Base-by-base conservation (phyloP, 2,797 vertebrate genomes). In the Coracias cyanogaster region DNA sequence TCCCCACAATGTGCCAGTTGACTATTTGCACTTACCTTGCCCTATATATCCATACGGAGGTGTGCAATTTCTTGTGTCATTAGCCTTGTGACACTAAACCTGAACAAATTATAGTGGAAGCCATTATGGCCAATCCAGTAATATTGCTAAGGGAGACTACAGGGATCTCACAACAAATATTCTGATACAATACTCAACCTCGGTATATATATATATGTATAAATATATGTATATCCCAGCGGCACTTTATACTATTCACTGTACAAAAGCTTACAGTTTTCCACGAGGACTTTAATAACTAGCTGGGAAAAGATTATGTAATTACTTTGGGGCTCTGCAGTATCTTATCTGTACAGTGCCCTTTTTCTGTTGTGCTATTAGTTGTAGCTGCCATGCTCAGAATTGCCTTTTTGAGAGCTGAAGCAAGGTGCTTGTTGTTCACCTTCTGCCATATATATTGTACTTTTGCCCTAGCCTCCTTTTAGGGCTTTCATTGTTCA, bases 221-320 rank as follows among this genome's bases (percentile, higher is more conserved):
- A 98, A 97, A 98, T 97, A 97, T 98, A 98, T 98, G 98, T 98
- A 98, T 98, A 99, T 99, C 99, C 99, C 99, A 99, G 99, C 99
- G 98, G 99, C 99, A 99, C 99, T 99, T 99, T 99, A 99, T 99
- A 99, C 99, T 98, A 99, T 98, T 99, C 99, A 99, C 98, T 99
- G 99, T 99, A 99, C 99, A 99, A 99, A 98, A 98, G 98, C 98
- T 98, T 98, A 98, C 98, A 97, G 98, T 98, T 98, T 98, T 98
- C 98, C 98, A 98, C 97, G 82, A 98, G 98, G 98, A 98, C 98
- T 97, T 98, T 97, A 97, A 97, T 97, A 97, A 97, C 98, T 96
- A 98, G 98, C 98, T 98, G 98, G 98, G 98, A 97, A 98, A 98
- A 97, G 97, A 98, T 96, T 97, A 98, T 98, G 98, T 98, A 97